phyloP scores from a whole-genome alignment of 1,140 invertebrate genomes.

The Bombus sibiricus region DNA sequence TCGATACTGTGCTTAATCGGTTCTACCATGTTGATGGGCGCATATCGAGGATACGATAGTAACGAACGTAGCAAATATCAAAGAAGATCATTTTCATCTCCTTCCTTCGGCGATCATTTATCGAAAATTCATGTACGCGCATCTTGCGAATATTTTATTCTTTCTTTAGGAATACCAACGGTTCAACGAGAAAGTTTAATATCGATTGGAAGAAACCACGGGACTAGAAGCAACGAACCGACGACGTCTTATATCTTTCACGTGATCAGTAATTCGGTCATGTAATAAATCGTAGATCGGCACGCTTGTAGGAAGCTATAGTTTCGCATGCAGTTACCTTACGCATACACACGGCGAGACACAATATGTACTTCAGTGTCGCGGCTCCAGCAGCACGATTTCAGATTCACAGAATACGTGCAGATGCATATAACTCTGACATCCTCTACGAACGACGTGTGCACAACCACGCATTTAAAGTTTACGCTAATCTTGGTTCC shows the following conservation, averaged over 20 bases:
- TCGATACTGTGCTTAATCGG: not conserved
- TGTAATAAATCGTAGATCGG: constrained; percentile 54
- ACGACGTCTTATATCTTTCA: not conserved
- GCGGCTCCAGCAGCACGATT: constrained; percentile 21
- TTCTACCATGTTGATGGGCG: not conserved
- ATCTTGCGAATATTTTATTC: not conserved
- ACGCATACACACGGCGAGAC: constrained; percentile 19
- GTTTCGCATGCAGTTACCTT: constrained; percentile 13
- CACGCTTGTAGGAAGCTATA: not conserved
- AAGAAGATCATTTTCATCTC: not conserved
- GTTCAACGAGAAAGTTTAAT: not conserved
- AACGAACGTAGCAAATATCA: too few relatives aligned
- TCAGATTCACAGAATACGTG: constrained; percentile 48
- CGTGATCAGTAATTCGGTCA: constrained; percentile 7
- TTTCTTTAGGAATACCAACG: not conserved
- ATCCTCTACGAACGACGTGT: not conserved
- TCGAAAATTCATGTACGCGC: not conserved
- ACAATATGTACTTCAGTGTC: constrained; percentile 27
- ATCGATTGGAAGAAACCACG: not conserved
- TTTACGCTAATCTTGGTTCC: not conserved
- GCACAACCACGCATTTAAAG: constrained; percentile 16
- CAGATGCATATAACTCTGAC: not conserved
- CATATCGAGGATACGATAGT: too few relatives aligned
- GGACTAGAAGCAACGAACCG: not conserved
- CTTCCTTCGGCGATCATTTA: not conserved